phyloP scores from a whole-genome alignment of 1,140 invertebrate species.

The Homalodisca vitripennis region DNA sequence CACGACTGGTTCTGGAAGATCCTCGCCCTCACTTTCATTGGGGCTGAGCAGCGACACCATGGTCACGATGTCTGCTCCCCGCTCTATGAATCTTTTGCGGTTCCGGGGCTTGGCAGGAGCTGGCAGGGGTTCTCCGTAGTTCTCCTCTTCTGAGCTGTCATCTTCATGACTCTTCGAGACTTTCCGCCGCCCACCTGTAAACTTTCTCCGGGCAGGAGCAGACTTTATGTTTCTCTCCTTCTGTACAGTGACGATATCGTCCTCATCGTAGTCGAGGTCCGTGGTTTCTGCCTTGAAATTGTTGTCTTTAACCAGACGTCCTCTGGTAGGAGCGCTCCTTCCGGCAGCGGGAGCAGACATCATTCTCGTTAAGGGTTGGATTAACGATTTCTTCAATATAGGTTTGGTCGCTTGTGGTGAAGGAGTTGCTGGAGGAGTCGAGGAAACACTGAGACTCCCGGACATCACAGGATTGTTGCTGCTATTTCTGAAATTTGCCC shows the following conservation, averaged over 20 bases:
- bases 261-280: slow-evolving; percentile 31
- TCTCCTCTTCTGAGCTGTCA: slow-evolving; percentile 4
- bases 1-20: not conserved
- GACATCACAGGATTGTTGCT: slow-evolving; percentile 13
- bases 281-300: slow-evolving; percentile 3
- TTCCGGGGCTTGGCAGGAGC: not conserved
- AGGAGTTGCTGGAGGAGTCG: slow-evolving; percentile 13
- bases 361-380: slow-evolving; percentile 23
- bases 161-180: slow-evolving; percentile 28
- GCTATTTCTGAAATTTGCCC: slow-evolving; percentile 31
- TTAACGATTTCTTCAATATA: slow-evolving; percentile 3
- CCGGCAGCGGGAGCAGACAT: slow-evolving; percentile 33
- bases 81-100: not conserved
- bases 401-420: not conserved
- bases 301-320: not conserved
- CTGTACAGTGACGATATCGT: slow-evolving; percentile 19
- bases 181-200: slow-evolving; percentile 10
- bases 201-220: slow-evolving; percentile 15
- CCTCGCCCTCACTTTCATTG: slow-evolving; percentile 30
- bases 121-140: not conserved
- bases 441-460: not conserved
- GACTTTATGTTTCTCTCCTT: slow-evolving; percentile 15
- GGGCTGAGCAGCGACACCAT: slow-evolving; percentile 36
- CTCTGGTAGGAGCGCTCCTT: not conserved
- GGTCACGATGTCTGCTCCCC: slow-evolving; percentile 29